These are phyloP conservation scores for Australoheros scitulus DNA, from an alignment of 2,113 vertebrate species.

Conservation along the genomic window DNA sequence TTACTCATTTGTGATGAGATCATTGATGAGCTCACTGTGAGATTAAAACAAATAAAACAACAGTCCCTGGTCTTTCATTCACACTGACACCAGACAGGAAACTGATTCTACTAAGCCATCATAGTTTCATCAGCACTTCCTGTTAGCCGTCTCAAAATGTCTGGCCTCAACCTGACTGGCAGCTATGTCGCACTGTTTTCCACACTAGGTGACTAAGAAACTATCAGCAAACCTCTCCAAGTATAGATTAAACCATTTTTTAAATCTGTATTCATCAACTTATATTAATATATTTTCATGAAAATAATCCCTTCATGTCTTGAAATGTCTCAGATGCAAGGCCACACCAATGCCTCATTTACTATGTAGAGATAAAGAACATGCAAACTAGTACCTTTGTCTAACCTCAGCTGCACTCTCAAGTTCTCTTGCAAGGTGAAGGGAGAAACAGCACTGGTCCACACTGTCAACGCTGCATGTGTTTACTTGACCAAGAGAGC, in stretches of 20 bases:
- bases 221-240: background rate
- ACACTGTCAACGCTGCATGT: background rate
- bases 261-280: background rate
- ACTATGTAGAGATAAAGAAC: background rate
- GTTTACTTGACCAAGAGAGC: background rate
- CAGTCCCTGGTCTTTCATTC: background rate
- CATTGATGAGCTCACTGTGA: background rate
- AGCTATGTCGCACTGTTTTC: background rate
- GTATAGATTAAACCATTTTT: background rate
- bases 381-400: background rate
- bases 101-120: background rate
- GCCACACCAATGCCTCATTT: background rate
- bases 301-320: too few species aligned
- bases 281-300: background rate
- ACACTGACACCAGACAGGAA: background rate
- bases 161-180: background rate
- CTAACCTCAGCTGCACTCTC: background rate
- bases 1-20: background rate
- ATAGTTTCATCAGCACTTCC: conserved; percentile 58
- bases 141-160: conserved; percentile 54
- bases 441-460: background rate
- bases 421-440: background rate
- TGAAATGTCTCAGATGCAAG: background rate
- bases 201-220: background rate
- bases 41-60: background rate